Evolutionary conservation across 2,113 vertebrate species (phyloP).

Genomic region (Spermophilus dauricus): DNA sequence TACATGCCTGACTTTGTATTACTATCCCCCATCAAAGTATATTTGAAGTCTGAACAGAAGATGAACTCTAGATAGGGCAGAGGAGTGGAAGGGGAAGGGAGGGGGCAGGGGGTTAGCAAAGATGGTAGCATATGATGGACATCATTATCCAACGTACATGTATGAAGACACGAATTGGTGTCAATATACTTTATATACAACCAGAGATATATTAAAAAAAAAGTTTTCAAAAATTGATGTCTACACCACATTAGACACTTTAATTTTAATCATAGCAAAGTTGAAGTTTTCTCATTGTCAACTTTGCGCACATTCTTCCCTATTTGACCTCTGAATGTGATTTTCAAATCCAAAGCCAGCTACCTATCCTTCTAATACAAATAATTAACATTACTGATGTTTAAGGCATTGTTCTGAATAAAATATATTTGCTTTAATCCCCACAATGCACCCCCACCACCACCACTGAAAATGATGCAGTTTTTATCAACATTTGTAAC

Average conservation of each 20-base stretch:
- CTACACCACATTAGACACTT: not conserved
- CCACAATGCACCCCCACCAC: not conserved
- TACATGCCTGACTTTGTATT: not conserved
- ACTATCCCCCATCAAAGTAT: slow-evolving; percentile 87
- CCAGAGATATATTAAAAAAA: no score
- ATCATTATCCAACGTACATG: no score
- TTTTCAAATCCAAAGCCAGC: not conserved
- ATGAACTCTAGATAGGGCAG: no score
- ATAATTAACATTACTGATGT: slow-evolving; percentile 40
- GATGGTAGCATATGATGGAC: no score
- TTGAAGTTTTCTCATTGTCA: not conserved
- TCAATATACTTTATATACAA: no score
- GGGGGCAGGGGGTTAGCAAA: no score
- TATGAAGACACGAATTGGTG: no score
- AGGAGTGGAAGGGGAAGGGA: no score
- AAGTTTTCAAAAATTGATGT: not conserved
- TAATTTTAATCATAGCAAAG: slow-evolving; percentile 20
- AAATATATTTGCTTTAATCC: slow-evolving; percentile 13
- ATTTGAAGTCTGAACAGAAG: slow-evolving; percentile 24
- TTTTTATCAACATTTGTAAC: slow-evolving; percentile 25
- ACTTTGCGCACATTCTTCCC: not conserved
- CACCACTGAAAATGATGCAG: not conserved
- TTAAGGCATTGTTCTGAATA: not conserved
- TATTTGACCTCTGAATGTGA: slow-evolving; percentile 31
- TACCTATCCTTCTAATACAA: not conserved